These are phyloP conservation scores for Coleophora deauratella DNA, from an alignment of 2,888 invertebrate genomes.

Conservation along the genomic window DNA sequence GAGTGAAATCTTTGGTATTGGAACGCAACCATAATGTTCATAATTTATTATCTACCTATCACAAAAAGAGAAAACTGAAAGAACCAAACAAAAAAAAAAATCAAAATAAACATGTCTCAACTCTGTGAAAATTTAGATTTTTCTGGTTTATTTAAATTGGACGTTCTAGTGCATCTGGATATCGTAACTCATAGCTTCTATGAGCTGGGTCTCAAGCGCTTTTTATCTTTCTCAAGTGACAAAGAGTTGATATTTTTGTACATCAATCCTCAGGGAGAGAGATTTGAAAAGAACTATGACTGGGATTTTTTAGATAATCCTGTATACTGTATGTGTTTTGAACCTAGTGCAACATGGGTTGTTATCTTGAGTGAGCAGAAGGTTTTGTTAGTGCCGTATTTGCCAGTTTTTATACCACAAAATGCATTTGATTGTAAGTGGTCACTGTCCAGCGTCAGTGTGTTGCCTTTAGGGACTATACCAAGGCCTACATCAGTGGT, in stretches of 20 bases:
- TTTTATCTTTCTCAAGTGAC: constrained; percentile 57
- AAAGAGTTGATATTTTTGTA: constrained; percentile 56
- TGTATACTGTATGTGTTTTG: constrained; percentile 85
- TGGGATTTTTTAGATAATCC: constrained; percentile 68
- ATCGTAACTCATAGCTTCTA: constrained; percentile 55
- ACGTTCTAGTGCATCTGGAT: constrained; percentile 57
- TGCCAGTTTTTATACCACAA: constrained; percentile 59
- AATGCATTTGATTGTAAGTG: constrained; percentile 61
- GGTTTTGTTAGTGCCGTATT: constrained; percentile 62
- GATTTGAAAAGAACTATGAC: constrained; percentile 53
- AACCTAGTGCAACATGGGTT: constrained; percentile 86
- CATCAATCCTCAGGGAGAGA: constrained; percentile 48
- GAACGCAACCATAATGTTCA: too few relatives aligned
- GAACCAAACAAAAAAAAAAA: too few relatives aligned
- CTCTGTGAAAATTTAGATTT: constrained; percentile 54
- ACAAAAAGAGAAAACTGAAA: too few relatives aligned
- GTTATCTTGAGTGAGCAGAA: constrained; percentile 75
- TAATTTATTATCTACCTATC: too few relatives aligned
- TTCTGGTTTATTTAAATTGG: constrained; percentile 63
- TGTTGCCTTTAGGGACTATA: constrained; percentile 49
- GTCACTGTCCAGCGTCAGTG: constrained; percentile 64
- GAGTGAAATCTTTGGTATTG: too few relatives aligned
- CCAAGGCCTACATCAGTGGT: constrained; percentile 75
- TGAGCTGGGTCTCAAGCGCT: constrained; percentile 63
- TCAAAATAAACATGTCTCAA: constrained; percentile 36